Conservation (phyloP, 2,113 vertebrate species). For the Podarcis raffonei region DNA sequence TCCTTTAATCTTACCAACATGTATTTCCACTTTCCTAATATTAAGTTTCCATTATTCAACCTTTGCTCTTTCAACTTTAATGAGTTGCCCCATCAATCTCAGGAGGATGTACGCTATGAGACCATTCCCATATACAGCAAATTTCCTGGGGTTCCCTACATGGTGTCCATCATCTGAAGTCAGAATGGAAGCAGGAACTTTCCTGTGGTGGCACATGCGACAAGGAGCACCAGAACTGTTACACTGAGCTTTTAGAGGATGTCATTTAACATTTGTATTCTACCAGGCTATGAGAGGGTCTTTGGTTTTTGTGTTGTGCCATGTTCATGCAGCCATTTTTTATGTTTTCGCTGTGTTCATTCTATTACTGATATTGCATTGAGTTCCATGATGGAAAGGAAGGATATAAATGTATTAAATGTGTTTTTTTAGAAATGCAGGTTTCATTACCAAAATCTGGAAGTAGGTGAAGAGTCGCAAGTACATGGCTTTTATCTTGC, state of each 20-base stretch:
- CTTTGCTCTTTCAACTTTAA: background rate
- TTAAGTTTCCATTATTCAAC: background rate
- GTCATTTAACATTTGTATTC: background rate
- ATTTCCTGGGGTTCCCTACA: background rate
- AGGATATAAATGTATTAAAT: background rate
- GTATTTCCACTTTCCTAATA: background rate
- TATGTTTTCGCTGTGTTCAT: background rate
- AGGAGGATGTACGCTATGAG: background rate
- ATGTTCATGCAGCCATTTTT: background rate
- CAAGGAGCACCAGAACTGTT: background rate
- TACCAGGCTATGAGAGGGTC: background rate
- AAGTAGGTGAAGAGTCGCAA: background rate
- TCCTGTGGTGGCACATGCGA: background rate
- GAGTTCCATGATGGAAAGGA: background rate
- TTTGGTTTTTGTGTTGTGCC: background rate
- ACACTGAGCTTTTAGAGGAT: background rate
- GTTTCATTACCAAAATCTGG: background rate
- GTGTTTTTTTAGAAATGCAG: background rate
- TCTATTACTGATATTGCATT: background rate
- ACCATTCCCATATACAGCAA: background rate
- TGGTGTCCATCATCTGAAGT: background rate
- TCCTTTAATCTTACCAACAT: background rate
- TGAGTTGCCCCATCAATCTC: background rate
- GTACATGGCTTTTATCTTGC: background rate
- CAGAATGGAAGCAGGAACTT: background rate